Conservation (phyloP, 2,888 invertebrate species). For the Phymatocera aterrima region DNA sequence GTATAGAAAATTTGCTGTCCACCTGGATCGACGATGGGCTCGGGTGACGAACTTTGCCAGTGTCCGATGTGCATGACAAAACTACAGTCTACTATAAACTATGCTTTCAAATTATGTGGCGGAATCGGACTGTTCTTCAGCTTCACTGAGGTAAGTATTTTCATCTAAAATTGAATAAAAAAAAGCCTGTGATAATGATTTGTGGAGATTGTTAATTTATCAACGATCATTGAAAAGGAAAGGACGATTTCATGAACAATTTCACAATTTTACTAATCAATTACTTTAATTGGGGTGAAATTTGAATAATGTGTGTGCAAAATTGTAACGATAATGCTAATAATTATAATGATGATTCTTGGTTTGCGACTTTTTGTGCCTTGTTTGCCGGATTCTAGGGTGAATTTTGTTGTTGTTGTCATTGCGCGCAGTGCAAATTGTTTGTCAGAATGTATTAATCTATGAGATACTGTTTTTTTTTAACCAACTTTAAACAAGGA, state of each 20-base stretch:
- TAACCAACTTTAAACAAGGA: constrained; percentile 12
- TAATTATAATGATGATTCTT: too few relatives aligned
- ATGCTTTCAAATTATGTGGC: constrained; percentile 93
- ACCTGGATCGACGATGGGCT: neutral
- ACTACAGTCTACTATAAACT: constrained; percentile 87
- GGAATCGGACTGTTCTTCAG: constrained; percentile 97
- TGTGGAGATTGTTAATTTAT: too few relatives aligned
- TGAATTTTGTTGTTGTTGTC: too few relatives aligned
- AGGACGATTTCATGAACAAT: neutral
- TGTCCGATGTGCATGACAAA: constrained; percentile 86
- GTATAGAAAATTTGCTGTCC: constrained; percentile 76
- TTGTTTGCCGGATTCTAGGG: too few relatives aligned
- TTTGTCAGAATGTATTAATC: constrained; percentile 7
- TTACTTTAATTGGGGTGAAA: neutral
- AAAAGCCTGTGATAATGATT: too few relatives aligned
- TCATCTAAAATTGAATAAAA: neutral
- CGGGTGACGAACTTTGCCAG: constrained; percentile 74
- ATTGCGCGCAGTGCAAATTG: too few relatives aligned
- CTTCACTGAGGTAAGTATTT: constrained; percentile 93
- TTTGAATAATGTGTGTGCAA: too few relatives aligned
- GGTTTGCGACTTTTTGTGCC: too few relatives aligned
- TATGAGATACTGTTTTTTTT: too few relatives aligned
- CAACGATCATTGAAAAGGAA: too few relatives aligned
- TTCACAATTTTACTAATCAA: neutral
- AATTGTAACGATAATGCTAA: too few relatives aligned